Percentiles rank a stretch among this genome's conserved stretches.
These are phyloP conservation scores for Antheraea yamamai DNA, from an alignment of 2,888 invertebrate genomes.

Conservation along the genomic window DNA sequence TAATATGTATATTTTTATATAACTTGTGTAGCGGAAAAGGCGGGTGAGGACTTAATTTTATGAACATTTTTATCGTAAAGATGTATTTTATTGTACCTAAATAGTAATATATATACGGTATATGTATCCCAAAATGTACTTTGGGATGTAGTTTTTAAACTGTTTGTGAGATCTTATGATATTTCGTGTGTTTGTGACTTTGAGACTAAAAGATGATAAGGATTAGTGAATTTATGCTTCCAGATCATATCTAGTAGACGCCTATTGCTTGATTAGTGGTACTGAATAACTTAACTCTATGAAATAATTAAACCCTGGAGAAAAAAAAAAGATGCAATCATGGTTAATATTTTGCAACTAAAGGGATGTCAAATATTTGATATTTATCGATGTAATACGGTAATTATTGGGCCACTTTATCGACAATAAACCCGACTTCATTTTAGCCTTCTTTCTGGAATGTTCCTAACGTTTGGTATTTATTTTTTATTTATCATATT, in stretches of 20 bases:
- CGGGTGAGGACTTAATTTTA: constrained; percentile 42
- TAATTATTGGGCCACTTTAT: too few species aligned
- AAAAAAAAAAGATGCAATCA: not conserved
- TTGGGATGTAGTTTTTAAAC: constrained; percentile 21
- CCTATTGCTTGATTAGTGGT: not conserved
- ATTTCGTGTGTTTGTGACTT: constrained; percentile 17
- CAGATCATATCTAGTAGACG: not conserved
- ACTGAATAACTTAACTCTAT: not conserved
- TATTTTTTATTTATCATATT: not conserved
- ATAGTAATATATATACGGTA: not conserved
- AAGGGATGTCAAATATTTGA: not conserved
- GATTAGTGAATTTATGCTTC: not conserved
- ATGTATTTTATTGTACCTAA: constrained; percentile 23
- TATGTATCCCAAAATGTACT: not conserved
- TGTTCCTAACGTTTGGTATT: not conserved
- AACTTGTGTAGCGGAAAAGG: constrained; percentile 37
- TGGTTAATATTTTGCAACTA: not conserved
- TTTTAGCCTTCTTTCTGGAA: not conserved
- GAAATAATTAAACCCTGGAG: not conserved
- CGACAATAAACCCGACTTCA: too few species aligned
- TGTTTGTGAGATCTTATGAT: constrained; percentile 17
- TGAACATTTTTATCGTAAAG: constrained; percentile 17
- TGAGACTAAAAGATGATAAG: not conserved
- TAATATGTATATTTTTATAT: constrained; percentile 34
- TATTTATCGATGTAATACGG: too few species aligned